Evolutionary conservation across 2,888 invertebrate species (phyloP).

Genomic region (Cetonia aurata): DNA sequence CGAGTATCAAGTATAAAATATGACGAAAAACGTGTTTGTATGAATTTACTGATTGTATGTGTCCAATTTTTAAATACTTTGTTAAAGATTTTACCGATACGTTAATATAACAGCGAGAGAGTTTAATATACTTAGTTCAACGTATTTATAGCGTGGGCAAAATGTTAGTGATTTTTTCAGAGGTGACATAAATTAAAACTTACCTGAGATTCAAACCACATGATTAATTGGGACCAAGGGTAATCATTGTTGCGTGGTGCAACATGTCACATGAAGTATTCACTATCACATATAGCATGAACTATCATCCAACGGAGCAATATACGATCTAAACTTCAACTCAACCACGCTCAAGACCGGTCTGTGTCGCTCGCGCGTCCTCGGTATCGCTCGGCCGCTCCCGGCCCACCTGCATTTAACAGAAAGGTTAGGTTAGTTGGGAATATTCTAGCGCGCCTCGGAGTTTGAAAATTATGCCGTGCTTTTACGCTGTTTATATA

Average conservation of each 20-base stretch:
- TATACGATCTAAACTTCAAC: conserved; percentile 60
- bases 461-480: conserved; percentile 46
- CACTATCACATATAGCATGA: conserved; percentile 60
- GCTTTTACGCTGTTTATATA: conserved; percentile 29
- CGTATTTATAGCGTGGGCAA: conserved; percentile 33
- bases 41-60: not conserved
- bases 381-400: conserved; percentile 63
- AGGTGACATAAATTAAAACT: conserved; percentile 50
- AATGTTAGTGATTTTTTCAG: conserved; percentile 9
- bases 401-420: conserved; percentile 72
- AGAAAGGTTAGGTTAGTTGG: conserved; percentile 63
- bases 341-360: conserved; percentile 63
- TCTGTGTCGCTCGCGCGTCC: conserved; percentile 59
- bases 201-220: conserved; percentile 68
- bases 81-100: not conserved
- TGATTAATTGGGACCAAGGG: conserved; percentile 63
- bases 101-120: not conserved
- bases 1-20: conserved; percentile 9
- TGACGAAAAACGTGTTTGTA: not conserved
- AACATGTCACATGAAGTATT: conserved; percentile 61
- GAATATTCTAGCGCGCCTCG: conserved; percentile 50
- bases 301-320: conserved; percentile 59
- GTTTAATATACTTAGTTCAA: not conserved
- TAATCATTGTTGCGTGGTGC: conserved; percentile 65
- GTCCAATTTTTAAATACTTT: too few species aligned